These are phyloP conservation scores for Platichthys stellatus DNA, from an alignment of 2,113 vertebrate genomes.

Conservation along the genomic window DNA sequence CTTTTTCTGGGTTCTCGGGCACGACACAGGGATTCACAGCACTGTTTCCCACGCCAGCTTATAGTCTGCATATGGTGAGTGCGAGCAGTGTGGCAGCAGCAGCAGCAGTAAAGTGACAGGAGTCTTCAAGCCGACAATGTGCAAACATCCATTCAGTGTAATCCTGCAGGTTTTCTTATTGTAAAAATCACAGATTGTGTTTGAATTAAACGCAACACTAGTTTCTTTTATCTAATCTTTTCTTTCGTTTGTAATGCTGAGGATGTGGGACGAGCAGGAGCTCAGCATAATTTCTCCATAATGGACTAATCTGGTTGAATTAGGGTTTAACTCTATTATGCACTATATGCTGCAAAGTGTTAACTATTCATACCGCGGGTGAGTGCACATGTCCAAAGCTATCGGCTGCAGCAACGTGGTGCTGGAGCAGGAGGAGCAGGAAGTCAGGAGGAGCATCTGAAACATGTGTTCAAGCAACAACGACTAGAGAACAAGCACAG, in stretches of 20 bases:
- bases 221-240: background rate
- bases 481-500: slow-evolving; percentile 13
- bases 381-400: slow-evolving; percentile 56
- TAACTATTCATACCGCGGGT: slow-evolving; percentile 24
- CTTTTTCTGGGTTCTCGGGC: slow-evolving; percentile 29
- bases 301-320: slow-evolving; percentile 50
- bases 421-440: slow-evolving; percentile 18
- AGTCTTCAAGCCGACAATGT: background rate
- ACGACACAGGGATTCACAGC: background rate
- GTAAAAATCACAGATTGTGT: background rate
- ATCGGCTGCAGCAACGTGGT: slow-evolving; percentile 11
- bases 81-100: background rate
- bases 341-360: slow-evolving; percentile 20
- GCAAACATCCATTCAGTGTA: background rate
- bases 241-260: background rate
- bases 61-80: background rate
- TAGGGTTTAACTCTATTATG: slow-evolving; percentile 48
- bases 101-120: background rate
- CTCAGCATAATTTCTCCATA: slow-evolving; percentile 47
- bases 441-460: slow-evolving; percentile 40
- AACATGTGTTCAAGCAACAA: slow-evolving; percentile 54
- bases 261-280: slow-evolving; percentile 8
- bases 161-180: background rate
- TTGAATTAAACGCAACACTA: background rate
- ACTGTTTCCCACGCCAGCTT: background rate